These are phyloP conservation scores for Achlya flavicornis DNA, from an alignment of 2,888 invertebrate species.

Conservation along the genomic window DNA sequence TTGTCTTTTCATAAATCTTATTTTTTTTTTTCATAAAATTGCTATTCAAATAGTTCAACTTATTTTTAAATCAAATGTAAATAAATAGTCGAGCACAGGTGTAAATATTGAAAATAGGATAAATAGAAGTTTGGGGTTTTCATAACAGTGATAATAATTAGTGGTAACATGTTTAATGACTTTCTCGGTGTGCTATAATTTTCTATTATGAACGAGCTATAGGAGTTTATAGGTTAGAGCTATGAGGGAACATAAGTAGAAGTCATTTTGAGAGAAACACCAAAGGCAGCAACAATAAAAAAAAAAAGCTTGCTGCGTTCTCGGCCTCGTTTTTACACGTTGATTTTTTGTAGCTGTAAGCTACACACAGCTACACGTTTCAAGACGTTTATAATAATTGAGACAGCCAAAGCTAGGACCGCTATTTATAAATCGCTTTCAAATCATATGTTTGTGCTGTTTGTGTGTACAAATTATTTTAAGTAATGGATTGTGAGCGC, in stretches of 20 bases:
- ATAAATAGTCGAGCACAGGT: slow-evolving; percentile 47
- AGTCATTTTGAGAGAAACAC: not conserved
- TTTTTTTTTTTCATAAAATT: not conserved
- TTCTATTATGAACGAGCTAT: not conserved
- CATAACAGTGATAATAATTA: slow-evolving; percentile 8
- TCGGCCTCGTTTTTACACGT: too few species aligned
- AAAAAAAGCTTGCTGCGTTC: too few species aligned
- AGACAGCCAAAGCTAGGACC: not conserved
- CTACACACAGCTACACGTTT: too few species aligned
- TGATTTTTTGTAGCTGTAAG: too few species aligned
- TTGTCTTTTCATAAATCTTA: not conserved
- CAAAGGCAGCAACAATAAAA: not conserved
- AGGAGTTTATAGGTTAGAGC: not conserved
- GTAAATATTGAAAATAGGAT: slow-evolving; percentile 35
- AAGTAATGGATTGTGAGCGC: not conserved
- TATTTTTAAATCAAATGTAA: slow-evolving; percentile 21
- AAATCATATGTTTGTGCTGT: not conserved
- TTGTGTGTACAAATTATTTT: slow-evolving; percentile 9
- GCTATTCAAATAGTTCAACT: not conserved
- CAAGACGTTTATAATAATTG: too few species aligned
- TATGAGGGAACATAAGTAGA: not conserved
- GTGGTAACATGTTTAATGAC: slow-evolving; percentile 3
- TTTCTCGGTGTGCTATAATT: slow-evolving; percentile 4
- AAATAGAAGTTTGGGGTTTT: slow-evolving; percentile 1
- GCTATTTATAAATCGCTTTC: not conserved